Evolutionary conservation across 2,888 invertebrate species (phyloP).

Genomic region (Drosophila hawaiiensis): DNA sequence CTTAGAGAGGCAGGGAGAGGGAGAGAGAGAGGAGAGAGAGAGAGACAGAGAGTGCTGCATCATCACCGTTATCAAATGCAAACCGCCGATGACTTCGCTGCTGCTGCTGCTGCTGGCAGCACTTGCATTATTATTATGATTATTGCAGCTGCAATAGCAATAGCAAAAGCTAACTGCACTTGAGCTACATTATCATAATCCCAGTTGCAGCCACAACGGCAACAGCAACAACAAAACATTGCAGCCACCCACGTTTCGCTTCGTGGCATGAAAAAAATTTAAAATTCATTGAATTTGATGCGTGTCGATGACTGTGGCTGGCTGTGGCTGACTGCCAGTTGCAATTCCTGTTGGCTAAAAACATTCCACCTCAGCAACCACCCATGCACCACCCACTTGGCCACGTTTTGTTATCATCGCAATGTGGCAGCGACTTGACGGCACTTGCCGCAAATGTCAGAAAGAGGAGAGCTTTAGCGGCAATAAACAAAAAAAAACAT

Average conservation of each 20-base stretch:
- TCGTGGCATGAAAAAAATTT: constrained; percentile 50
- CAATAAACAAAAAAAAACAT: background rate
- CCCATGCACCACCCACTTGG: background rate
- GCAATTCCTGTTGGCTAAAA: constrained; percentile 15
- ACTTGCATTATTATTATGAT: constrained; percentile 72
- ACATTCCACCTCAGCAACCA: background rate
- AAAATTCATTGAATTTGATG: constrained; percentile 76
- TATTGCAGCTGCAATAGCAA: constrained; percentile 58
- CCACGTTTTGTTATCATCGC: constrained; percentile 19
- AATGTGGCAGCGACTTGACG: background rate
- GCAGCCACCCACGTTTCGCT: constrained; percentile 7
- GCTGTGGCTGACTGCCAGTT: constrained; percentile 20
- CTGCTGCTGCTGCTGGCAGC: constrained; percentile 35
- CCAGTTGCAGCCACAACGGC: constrained; percentile 48
- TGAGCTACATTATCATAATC: constrained; percentile 77
- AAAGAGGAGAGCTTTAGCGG: background rate
- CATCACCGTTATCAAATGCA: constrained; percentile 71
- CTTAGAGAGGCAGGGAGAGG: background rate
- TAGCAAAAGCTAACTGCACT: constrained; percentile 74
- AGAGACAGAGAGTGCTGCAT: constrained; percentile 30
- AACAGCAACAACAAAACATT: constrained; percentile 21
- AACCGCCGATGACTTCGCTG: constrained; percentile 32
- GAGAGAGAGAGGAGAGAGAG: background rate
- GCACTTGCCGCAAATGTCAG: background rate
- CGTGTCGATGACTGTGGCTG: constrained; percentile 46